Conservation (phyloP, 2,888 invertebrate genomes). For the Caenorhabditis macrosperma region DNA sequence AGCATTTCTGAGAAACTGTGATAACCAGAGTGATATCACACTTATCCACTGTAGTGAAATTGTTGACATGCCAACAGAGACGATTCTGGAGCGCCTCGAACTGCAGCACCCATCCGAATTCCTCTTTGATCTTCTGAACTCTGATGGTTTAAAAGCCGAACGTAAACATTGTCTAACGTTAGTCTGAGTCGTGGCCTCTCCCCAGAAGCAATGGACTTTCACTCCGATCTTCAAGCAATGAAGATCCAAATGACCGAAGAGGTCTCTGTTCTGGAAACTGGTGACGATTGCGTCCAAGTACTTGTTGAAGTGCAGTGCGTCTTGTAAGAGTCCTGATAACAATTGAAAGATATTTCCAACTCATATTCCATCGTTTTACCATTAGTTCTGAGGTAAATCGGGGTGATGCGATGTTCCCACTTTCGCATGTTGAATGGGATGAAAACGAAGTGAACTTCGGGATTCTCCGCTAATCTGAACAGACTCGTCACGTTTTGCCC, state of each 20-base stretch:
- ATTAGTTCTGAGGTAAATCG: not conserved
- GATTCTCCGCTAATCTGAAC: not conserved
- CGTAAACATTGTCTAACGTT: not conserved
- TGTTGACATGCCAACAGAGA: slow-evolving; percentile 6
- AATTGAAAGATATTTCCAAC: not conserved
- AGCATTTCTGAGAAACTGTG: slow-evolving; percentile 14
- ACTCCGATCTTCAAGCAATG: slow-evolving; percentile 1
- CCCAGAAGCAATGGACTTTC: slow-evolving; percentile 10
- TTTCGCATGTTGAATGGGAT: slow-evolving; percentile 11
- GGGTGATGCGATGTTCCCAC: not conserved
- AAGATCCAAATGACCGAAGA: slow-evolving; percentile 3
- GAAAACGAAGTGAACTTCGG: slow-evolving; percentile 7
- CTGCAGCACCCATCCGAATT: slow-evolving; percentile 20
- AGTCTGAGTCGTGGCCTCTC: not conserved
- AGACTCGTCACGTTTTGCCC: not conserved
- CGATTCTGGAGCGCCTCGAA: not conserved
- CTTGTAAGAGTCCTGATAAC: not conserved
- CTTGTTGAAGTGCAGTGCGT: not conserved
- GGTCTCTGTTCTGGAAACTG: not conserved
- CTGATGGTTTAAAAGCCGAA: not conserved
- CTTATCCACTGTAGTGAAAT: not conserved
- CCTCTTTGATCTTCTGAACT: slow-evolving; percentile 11
- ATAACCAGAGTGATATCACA: slow-evolving; percentile 12
- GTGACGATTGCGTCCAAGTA: not conserved
- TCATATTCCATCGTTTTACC: no score